phyloP scores from a whole-genome alignment of 2,797 vertebrate species.

The Sciurus vulgaris region DNA sequence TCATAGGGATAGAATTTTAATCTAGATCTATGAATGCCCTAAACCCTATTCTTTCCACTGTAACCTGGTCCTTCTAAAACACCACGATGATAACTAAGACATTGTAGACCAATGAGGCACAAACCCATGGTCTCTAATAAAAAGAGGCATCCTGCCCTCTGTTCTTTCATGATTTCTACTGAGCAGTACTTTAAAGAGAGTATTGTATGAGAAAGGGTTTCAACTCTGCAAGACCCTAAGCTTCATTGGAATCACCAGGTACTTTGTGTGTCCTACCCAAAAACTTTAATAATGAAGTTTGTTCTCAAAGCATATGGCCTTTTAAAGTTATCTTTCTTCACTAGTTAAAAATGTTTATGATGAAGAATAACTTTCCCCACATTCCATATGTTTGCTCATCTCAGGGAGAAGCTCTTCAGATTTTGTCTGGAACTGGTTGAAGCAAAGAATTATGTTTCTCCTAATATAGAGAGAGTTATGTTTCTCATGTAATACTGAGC shows the following conservation, averaged over 20 bases:
- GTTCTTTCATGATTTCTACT: not conserved
- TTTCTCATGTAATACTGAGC: not conserved
- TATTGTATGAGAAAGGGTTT: not conserved
- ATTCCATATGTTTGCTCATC: conserved; percentile 6
- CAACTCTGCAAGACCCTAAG: not conserved
- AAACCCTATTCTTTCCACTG: not conserved
- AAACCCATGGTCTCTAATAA: not conserved
- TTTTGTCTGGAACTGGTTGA: not conserved
- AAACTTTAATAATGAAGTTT: conserved; percentile 45
- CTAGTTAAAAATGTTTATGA: conserved; percentile 57
- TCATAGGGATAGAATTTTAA: not conserved
- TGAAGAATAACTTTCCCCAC: not conserved
- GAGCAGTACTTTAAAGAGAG: not conserved
- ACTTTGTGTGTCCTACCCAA: not conserved
- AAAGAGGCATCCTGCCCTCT: not conserved
- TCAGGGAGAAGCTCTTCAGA: not conserved
- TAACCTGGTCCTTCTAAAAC: not conserved
- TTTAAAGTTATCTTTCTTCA: conserved; percentile 51
- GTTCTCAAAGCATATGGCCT: conserved; percentile 20
- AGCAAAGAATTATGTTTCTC: conserved; percentile 41
- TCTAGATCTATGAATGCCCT: not conserved
- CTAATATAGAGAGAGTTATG: not conserved
- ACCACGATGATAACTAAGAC: not conserved
- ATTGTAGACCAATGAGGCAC: not conserved
- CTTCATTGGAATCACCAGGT: not conserved